Conservation (phyloP, 2,113 vertebrate species). For the Vulpes ferrilata region DNA sequence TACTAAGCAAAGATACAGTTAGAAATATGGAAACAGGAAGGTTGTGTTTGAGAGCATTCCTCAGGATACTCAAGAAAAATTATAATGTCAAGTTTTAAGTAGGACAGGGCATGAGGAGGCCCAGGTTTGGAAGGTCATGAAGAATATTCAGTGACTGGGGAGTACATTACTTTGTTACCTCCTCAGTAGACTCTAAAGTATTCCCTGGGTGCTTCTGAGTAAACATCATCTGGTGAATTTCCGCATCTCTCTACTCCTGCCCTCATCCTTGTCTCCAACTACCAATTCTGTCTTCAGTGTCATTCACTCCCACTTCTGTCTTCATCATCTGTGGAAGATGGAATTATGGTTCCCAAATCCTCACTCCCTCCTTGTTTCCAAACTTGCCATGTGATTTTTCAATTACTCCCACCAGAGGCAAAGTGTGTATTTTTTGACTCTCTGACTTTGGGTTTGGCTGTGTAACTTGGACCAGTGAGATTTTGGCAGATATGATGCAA, state of each 20-base stretch:
- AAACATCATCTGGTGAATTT: neutral
- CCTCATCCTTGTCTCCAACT: neutral
- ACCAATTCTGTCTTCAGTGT: neutral
- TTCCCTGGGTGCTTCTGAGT: rapidly evolving
- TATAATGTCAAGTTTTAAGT: neutral
- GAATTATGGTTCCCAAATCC: neutral
- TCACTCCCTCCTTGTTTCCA: neutral
- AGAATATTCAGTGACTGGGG: neutral
- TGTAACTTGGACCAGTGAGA: neutral
- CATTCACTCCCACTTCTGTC: neutral
- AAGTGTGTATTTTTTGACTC: neutral
- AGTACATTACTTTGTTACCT: neutral
- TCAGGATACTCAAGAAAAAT: neutral
- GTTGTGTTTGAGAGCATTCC: neutral
- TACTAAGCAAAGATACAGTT: neutral
- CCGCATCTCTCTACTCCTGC: neutral
- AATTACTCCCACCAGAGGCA: neutral
- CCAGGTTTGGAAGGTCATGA: neutral
- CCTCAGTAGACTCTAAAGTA: neutral
- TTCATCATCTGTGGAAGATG: neutral
- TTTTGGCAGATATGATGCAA: neutral
- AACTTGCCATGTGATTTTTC: neutral
- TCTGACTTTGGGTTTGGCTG: neutral
- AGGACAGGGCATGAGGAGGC: neutral
- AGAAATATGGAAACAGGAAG: neutral